Evolutionary conservation across 2,797 vertebrate genomes (phyloP), one percentile per base, ranked within the genome.

Genomic region (Paratrypauchen microcephalus): DNA sequence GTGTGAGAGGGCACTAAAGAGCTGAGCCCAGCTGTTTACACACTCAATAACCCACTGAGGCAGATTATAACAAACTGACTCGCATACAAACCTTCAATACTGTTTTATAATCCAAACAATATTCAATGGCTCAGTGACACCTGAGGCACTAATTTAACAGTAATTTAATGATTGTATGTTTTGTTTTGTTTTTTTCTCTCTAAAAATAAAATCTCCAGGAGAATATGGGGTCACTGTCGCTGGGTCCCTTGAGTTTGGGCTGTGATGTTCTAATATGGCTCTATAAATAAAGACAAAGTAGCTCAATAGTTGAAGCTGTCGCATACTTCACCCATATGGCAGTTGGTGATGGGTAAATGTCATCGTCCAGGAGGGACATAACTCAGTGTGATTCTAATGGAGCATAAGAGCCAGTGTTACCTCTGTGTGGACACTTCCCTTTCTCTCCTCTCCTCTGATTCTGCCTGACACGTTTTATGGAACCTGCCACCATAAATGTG

Each of bases 381-480:
- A 56, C 24, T 56, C 12, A 26, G 13, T 56, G 23, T 24, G 23
- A 26, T 56, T 56, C 54, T 24, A 56, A 56, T 56, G 23, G 50
- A 52, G 19, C 50, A 56, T 57, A 28, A 57, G 56, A 57, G 56
- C 6, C 56, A 28, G 24, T 7, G 24, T 28, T 28, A 52, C 56
- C 55, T 57, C 24, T 57, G 56, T 57, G 56, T 55, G 52, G 26
- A 56, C 12, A 26, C 50, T n/a, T 52, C 50, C 50, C 50, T 52
- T 15, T 6, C 56, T 58, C 23, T 30, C 13, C 21, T 55, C 52
- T 18, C 26, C 55, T 13, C 23, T 26, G 55, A 58, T 12, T 58
- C 26, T 57, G 8, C 23, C 52, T 23, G 24, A 58, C 56, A 28
- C 13, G 2, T 16, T 58, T 58, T 58, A 58, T 58, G 15, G 5